Evolutionary conservation across 2,888 invertebrate species (phyloP).

Genomic region (Aphelenchoides bicaudatus): DNA sequence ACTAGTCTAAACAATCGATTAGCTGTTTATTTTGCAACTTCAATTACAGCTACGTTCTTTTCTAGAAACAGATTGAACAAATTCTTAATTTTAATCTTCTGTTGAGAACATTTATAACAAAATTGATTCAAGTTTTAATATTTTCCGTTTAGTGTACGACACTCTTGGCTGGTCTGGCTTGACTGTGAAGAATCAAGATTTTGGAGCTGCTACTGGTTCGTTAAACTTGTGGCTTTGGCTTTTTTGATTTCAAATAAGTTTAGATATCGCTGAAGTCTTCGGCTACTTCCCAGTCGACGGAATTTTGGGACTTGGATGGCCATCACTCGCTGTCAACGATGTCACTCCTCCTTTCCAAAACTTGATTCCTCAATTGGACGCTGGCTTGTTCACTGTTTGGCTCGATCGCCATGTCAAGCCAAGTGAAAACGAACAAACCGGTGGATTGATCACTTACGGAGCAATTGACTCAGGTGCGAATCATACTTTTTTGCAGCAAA

Average conservation of each 20-base stretch:
- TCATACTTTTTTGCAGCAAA: neutral
- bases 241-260: too few relatives aligned
- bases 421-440: neutral
- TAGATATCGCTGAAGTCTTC: slow-evolving; percentile 46
- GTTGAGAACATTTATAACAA: too few relatives aligned
- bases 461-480: slow-evolving; percentile 17
- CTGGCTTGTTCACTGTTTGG: slow-evolving; percentile 63
- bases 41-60: too few relatives aligned
- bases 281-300: slow-evolving; percentile 54
- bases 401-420: slow-evolving; percentile 6
- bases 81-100: too few relatives aligned
- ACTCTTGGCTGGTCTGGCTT: slow-evolving; percentile 39
- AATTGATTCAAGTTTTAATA: too few relatives aligned
- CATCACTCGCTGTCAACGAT: slow-evolving; percentile 76
- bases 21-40: too few relatives aligned
- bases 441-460: slow-evolving; percentile 18
- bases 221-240: too few relatives aligned
- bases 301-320: slow-evolving; percentile 56
- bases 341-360: slow-evolving; percentile 81
- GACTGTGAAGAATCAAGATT: slow-evolving; percentile 40
- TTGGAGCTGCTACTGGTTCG: slow-evolving; percentile 45
- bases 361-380: slow-evolving; percentile 73
- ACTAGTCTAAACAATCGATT: too few relatives aligned
- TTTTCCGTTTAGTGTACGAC: slow-evolving; percentile 47
- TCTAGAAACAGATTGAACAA: too few relatives aligned